phyloP scores from a whole-genome alignment of 2,797 vertebrate species.

The Pseudochromis fuscus region DNA sequence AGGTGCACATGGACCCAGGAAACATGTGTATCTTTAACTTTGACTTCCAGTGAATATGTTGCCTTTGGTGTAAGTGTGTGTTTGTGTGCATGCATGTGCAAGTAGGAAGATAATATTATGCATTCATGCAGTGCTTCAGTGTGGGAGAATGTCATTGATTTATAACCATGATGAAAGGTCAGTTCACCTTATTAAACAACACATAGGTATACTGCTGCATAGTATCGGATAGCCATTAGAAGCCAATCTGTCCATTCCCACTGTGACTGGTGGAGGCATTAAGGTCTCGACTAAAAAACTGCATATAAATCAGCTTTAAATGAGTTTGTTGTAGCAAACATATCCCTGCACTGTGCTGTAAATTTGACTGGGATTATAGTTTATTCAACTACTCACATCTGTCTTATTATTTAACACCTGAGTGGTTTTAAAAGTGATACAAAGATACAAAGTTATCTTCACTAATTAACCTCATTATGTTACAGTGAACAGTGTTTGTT shows the following conservation, averaged over 20 bases:
- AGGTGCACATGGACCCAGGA: slow-evolving; percentile 20
- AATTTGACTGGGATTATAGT: slow-evolving; percentile 36
- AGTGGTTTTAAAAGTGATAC: slow-evolving; percentile 19
- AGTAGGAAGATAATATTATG: slow-evolving; percentile 74
- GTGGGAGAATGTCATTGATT: slow-evolving; percentile 82
- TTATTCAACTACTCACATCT: slow-evolving; percentile 19
- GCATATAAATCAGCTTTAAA: slow-evolving; percentile 81
- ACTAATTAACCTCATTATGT: slow-evolving; percentile 46
- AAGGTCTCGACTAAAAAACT: slow-evolving; percentile 64
- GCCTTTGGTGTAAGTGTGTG: slow-evolving; percentile 18
- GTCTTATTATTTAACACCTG: slow-evolving; percentile 13
- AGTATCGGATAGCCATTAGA: slow-evolving; percentile 82
- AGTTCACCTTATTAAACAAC: slow-evolving; percentile 84
- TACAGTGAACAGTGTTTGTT: slow-evolving; percentile 20
- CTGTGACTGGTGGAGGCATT: slow-evolving; percentile 72
- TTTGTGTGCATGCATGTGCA: slow-evolving; percentile 1
- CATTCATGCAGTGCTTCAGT: slow-evolving; percentile 76
- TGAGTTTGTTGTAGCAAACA: slow-evolving; percentile 70
- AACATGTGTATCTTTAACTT: slow-evolving; percentile 49
- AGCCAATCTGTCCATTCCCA: slow-evolving; percentile 77
- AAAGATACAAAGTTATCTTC: slow-evolving; percentile 20
- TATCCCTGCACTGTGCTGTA: slow-evolving; percentile 39
- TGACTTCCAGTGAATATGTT: slow-evolving; percentile 43
- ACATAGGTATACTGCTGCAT: slow-evolving; percentile 76
- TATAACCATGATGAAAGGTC: slow-evolving; percentile 82